Percentiles rank a stretch among this genome's conserved stretches.
phyloP scores from a whole-genome alignment of 2,113 vertebrate genomes.

The Dermatemys mawii region DNA sequence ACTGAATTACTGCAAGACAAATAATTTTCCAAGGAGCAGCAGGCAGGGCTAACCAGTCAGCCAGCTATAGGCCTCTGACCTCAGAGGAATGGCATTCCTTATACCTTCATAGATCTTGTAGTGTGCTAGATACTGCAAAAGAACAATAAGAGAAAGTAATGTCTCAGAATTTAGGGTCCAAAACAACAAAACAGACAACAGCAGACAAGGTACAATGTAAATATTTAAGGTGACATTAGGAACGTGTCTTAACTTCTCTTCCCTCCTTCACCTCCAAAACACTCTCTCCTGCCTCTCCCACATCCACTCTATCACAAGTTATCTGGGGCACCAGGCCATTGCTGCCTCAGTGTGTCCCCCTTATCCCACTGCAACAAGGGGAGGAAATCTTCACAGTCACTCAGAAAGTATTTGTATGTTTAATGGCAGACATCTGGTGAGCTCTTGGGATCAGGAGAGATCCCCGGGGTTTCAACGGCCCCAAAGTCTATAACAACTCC shows the following conservation, averaged over 20 bases:
- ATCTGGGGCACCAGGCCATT: not conserved
- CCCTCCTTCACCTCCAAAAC: not conserved
- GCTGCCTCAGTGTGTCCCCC: not conserved
- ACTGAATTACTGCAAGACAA: not conserved
- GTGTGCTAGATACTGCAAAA: too few relatives aligned
- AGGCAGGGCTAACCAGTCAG: too few relatives aligned
- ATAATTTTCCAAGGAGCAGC: not conserved
- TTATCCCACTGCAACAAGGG: too few relatives aligned
- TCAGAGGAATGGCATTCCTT: too few relatives aligned
- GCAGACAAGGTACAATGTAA: not conserved
- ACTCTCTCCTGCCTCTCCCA: rapidly evolving
- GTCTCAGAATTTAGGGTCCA: too few relatives aligned
- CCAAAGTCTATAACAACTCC: not conserved
- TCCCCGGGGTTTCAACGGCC: too few relatives aligned
- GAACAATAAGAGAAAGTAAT: too few relatives aligned
- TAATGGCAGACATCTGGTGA: not conserved
- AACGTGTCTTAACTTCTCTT: not conserved
- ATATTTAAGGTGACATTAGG: not conserved
- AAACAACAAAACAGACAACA: not conserved
- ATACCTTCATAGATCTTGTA: too few relatives aligned
- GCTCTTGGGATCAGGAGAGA: not conserved
- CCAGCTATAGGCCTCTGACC: too few relatives aligned
- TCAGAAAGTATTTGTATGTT: not conserved
- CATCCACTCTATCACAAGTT: not conserved
- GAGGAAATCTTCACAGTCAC: not conserved